Evolutionary conservation across 2,113 vertebrate species (phyloP), one percentile per base, ranked within the genome.

Genomic region (Cyanocitta stelleri): DNA sequence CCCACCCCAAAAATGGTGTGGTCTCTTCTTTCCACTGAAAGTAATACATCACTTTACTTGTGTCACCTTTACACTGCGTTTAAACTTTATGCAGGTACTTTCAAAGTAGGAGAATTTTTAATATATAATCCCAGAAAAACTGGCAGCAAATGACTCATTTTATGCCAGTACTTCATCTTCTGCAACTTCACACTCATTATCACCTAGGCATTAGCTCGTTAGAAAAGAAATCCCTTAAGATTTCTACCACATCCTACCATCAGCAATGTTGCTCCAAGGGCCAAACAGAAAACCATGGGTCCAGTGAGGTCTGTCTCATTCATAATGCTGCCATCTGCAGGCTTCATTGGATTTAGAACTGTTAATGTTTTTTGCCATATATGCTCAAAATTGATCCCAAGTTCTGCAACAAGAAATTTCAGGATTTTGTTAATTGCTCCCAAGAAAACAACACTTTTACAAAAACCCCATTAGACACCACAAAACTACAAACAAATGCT

Each of bases 311-410:
- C 99, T 0, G 98, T 99, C 97, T 99, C 98, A 2, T 98, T 99
- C 98, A 99, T 99, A 64, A 99, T 99, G 96, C 98, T 98, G 97
- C 98, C 98, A 98, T 99, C 99, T 96, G 98, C 98, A 93, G 98
- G 98, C 90, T 98, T 99, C 96, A 98, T 90, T 22, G 99, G 98
- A 68, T 99, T 99, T 88, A 99, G 96, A 92, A 99, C 99, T 0
- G 98, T 99, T 95, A 99, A 95, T 1, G 99, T 99, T 98, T 99
- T 99, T 94, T 99, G 99, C 98, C 98, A 98, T 96, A 99, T 99
- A 81, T 99, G 98, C 86, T 99, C 97, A 96, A 99, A 99, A 97
- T 98, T 99, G 92, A 99, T 99, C 81, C 99, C 99, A 85, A 99
- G 98, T 93, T 99, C 99, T 99, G 97, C 62, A 97, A 94, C 4